phyloP scores from a whole-genome alignment of 2,797 vertebrate genomes.

The Halcyon smyrnensis region DNA sequence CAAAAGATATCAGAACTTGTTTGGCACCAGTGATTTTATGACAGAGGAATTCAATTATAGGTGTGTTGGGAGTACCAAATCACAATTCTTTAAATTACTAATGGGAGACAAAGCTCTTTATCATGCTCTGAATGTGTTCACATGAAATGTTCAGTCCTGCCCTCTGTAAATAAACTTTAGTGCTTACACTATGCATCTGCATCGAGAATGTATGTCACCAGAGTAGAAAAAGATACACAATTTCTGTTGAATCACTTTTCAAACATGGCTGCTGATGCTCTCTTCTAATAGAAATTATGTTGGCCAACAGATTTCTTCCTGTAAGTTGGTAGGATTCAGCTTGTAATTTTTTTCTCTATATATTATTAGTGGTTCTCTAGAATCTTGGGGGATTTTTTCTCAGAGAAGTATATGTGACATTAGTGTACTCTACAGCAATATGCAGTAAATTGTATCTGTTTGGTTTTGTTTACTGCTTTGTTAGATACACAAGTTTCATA shows the following conservation, averaged over 20 bases:
- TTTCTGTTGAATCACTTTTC: slow-evolving; percentile 19
- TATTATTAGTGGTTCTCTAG: background rate
- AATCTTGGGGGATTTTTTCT: background rate
- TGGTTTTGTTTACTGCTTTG: background rate
- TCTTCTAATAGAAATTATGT: background rate
- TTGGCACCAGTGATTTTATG: slow-evolving; percentile 80
- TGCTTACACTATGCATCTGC: slow-evolving; percentile 14
- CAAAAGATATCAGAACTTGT: slow-evolving; percentile 78
- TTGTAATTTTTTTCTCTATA: background rate
- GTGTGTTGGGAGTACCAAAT: slow-evolving; percentile 81
- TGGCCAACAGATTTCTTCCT: background rate
- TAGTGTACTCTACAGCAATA: background rate
- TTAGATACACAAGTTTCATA: background rate
- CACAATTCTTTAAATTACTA: slow-evolving; percentile 82
- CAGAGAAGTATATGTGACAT: background rate
- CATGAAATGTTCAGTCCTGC: slow-evolving; percentile 73
- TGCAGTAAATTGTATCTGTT: background rate
- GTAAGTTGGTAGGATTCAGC: background rate
- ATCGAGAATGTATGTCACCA: background rate
- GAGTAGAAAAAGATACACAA: background rate
- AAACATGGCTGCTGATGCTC: background rate
- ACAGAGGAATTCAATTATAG: slow-evolving; percentile 87
- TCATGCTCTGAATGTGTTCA: slow-evolving; percentile 68
- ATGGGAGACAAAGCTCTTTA: slow-evolving; percentile 76
- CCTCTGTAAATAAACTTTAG: slow-evolving; percentile 70